phyloP scores from a whole-genome alignment of 2,113 vertebrate species.

The Globicephala melas region DNA sequence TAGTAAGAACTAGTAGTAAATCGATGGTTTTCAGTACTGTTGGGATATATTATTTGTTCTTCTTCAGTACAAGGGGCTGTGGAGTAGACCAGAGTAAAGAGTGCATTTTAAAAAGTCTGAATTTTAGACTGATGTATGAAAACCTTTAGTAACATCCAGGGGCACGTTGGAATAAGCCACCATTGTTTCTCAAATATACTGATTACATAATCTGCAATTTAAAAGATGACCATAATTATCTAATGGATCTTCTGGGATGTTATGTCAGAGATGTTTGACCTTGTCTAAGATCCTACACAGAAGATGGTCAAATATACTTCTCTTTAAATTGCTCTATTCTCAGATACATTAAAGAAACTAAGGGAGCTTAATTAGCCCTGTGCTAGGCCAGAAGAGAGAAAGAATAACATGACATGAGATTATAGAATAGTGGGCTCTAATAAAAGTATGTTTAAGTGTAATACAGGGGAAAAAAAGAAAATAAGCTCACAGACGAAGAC shows the following conservation, averaged over 20 bases:
- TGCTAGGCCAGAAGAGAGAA: not conserved
- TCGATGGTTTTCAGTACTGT: not conserved
- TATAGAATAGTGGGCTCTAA: not conserved
- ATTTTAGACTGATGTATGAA: not conserved
- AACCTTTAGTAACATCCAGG: not conserved
- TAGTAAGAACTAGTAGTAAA: not conserved
- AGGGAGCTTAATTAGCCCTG: not conserved
- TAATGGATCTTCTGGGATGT: not conserved
- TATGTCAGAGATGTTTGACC: not conserved
- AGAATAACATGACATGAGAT: not conserved
- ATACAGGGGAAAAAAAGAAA: not conserved
- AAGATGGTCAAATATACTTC: not conserved
- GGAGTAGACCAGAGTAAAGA: not conserved
- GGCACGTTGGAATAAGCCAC: not conserved
- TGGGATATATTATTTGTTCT: not conserved
- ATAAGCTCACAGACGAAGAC: not conserved
- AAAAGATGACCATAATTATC: not conserved
- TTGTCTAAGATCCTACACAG: not conserved
- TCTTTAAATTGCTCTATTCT: not conserved
- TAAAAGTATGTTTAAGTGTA: not conserved
- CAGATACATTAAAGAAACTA: not conserved
- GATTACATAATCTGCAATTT: slow-evolving; percentile 4
- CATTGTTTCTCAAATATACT: slow-evolving; percentile 4
- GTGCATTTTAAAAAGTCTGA: not conserved
- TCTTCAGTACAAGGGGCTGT: not conserved